phyloP scores from a whole-genome alignment of 2,113 vertebrate genomes.

The Marcusenius ussheri region DNA sequence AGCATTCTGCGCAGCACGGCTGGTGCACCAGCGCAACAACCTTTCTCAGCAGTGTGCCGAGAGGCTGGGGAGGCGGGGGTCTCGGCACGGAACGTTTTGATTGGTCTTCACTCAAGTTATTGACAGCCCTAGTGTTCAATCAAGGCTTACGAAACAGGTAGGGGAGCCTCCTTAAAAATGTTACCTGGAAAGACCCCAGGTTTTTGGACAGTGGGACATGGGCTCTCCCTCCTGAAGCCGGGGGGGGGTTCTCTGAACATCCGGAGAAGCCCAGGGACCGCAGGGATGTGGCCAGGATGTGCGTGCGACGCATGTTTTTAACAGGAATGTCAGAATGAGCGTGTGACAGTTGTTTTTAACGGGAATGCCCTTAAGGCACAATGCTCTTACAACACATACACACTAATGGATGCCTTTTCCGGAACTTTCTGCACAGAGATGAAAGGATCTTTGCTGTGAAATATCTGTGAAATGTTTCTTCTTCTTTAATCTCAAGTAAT shows the following conservation, averaged over 20 bases:
- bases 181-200: background rate
- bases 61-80: background rate
- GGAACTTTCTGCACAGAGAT: background rate
- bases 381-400: background rate
- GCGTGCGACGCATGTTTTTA: background rate
- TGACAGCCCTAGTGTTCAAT: background rate
- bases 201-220: background rate
- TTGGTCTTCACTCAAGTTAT: background rate
- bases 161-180: background rate
- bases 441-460: slow-evolving; percentile 1
- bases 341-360: background rate
- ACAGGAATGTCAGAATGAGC: background rate
- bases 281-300: background rate
- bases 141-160: background rate
- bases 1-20: background rate
- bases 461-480: background rate
- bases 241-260: background rate
- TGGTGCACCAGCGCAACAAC: background rate
- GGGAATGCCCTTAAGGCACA: background rate
- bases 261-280: background rate
- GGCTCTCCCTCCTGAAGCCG: background rate
- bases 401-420: slow-evolving; percentile 22
- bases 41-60: background rate
- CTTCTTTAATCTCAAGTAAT: background rate
- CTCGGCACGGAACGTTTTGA: background rate